A percentile compares a stretch with the other conserved stretches of the same genome.
Conservation (phyloP, 37 sponge, comb jelly and placozoan genomes). For the Crambe crambe region DNA sequence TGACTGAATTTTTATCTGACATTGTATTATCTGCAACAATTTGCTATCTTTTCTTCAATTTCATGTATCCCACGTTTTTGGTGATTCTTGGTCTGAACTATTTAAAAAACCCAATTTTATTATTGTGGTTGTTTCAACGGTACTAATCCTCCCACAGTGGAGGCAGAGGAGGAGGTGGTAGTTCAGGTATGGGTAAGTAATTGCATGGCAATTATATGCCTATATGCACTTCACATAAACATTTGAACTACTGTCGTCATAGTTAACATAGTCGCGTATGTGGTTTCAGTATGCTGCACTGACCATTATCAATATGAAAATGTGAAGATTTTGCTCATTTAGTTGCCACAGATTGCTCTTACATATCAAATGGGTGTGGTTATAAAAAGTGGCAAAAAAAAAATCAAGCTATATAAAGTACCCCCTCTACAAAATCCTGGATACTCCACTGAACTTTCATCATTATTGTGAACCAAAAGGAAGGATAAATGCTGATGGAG, state of each 20-base stretch:
- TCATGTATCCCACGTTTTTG: conserved; percentile 11
- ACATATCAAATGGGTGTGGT: no score
- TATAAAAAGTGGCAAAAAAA: no score
- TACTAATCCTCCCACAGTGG: conserved; percentile 15
- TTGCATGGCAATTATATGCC: no score
- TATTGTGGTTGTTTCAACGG: background rate
- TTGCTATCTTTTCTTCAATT: conserved; percentile 36
- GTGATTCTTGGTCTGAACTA: conserved; percentile 20
- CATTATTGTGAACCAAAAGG: no score
- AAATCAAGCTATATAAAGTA: no score
- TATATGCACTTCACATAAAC: background rate
- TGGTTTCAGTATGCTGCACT: background rate
- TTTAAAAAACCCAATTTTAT: background rate
- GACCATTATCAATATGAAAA: background rate
- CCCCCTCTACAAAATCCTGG: no score
- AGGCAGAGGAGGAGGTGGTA: conserved; percentile 35
- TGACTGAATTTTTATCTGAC: no score
- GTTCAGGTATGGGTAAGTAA: conserved; percentile 22
- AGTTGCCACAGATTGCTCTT: no score
- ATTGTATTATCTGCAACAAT: conserved; percentile 5
- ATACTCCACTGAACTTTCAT: no score
- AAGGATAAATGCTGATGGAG: no score
- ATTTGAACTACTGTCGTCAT: background rate
- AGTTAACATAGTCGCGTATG: background rate
- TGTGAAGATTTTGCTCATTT: background rate